phyloP scores from a whole-genome alignment of 2,113 vertebrate species.

The Pomatorhinus ruficollis region DNA sequence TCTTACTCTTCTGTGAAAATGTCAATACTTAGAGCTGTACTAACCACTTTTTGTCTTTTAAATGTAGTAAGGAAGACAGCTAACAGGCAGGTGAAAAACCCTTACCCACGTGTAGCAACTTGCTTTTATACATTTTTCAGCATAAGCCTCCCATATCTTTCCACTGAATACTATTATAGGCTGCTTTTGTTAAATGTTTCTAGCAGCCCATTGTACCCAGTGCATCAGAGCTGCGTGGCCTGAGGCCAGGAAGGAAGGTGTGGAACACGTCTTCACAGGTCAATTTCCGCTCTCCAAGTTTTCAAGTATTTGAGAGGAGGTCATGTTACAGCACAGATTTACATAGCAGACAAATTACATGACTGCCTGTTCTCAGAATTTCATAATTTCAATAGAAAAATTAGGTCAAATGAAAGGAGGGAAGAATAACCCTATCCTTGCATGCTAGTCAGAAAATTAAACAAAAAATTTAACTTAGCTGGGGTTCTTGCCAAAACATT shows the following conservation, averaged over 20 bases:
- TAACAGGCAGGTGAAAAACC: not conserved
- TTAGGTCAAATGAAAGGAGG: not conserved
- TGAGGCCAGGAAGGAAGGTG: slow-evolving; percentile 65
- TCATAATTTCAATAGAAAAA: slow-evolving; percentile 48
- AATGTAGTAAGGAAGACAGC: not conserved
- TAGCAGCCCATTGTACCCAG: not conserved
- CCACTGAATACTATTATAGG: not conserved
- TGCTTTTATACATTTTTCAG: not conserved
- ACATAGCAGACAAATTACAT: slow-evolving; percentile 58
- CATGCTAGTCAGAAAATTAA: not conserved
- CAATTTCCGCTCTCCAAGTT: slow-evolving; percentile 66
- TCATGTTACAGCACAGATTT: slow-evolving; percentile 41
- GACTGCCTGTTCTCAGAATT: slow-evolving; percentile 36
- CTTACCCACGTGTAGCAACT: not conserved
- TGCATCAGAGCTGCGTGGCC: slow-evolving; percentile 19
- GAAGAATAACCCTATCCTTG: not conserved
- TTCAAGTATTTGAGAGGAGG: slow-evolving; percentile 69
- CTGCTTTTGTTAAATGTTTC: not conserved
- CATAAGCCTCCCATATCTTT: not conserved
- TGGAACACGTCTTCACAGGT: slow-evolving; percentile 67
- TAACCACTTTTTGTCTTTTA: not conserved
- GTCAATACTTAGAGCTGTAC: not conserved
- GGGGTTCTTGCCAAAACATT: not conserved
- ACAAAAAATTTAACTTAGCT: not conserved
- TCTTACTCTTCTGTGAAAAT: not conserved